These are phyloP conservation scores for Eriocheir sinensis DNA, from an alignment of 1,140 invertebrate genomes.

Conservation along the genomic window DNA sequence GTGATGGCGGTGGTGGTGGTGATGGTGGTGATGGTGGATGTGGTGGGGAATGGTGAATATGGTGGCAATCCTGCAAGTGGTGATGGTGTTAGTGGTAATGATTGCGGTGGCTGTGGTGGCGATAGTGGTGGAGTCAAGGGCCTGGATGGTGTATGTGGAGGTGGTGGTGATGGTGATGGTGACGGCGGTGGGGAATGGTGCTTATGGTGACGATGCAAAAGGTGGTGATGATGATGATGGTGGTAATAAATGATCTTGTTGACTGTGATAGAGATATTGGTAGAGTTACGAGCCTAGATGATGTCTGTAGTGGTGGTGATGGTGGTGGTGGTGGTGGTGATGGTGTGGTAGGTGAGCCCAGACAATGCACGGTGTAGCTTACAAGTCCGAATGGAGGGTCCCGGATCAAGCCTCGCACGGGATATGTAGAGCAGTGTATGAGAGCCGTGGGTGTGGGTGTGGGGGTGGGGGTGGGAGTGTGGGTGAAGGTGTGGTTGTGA, in stretches of 20 bases:
- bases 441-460: not conserved
- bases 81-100: not conserved
- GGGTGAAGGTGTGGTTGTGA: not conserved
- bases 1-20: not conserved
- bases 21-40: not conserved
- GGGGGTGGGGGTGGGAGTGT: not conserved
- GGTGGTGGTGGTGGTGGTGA: not conserved
- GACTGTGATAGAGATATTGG: not conserved
- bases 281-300: not conserved
- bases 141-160: too few relatives aligned
- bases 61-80: not conserved
- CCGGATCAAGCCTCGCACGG: not conserved
- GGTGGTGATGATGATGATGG: slow-evolving; percentile 6
- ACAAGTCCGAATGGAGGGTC: not conserved
- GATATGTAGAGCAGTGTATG: slow-evolving; percentile 6
- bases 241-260: too few relatives aligned
- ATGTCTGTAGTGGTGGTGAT: not conserved
- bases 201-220: not conserved
- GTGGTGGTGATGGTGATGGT: slow-evolving; percentile 18
- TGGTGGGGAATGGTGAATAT: not conserved
- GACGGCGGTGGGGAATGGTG: not conserved
- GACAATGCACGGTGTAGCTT: not conserved
- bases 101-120: not conserved
- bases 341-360: not conserved
- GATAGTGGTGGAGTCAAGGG: not conserved